Percentiles rank a stretch among this genome's conserved stretches.
Conservation (phyloP, 2,113 vertebrate genomes). For the Procavia capensis region DNA sequence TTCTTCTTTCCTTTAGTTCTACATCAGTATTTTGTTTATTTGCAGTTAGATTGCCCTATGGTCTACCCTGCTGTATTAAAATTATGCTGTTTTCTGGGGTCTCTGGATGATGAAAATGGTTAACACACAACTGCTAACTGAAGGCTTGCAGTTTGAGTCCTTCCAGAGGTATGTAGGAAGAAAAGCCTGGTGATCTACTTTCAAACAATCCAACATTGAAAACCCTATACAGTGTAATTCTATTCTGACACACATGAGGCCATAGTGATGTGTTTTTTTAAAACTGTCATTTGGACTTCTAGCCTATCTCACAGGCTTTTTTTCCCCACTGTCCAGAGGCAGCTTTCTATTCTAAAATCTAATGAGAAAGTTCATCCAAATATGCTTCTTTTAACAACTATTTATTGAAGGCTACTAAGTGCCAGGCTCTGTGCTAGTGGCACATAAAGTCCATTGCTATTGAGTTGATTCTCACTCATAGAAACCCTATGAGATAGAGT, state of each 20-base stretch:
- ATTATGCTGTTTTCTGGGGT: not conserved
- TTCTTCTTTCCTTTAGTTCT: not conserved
- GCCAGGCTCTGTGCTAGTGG: not conserved
- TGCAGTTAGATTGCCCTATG: not conserved
- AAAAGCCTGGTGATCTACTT: not conserved
- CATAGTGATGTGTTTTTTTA: not conserved
- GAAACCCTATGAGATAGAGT: too few species aligned
- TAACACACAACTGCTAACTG: not conserved
- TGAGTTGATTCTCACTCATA: too few species aligned
- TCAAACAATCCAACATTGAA: not conserved
- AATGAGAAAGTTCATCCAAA: not conserved
- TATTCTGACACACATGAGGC: not conserved
- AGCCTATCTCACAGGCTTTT: not conserved
- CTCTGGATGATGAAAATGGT: not conserved
- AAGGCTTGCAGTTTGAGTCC: not conserved
- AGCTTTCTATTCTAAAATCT: conserved; percentile 63
- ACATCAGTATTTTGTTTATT: not conserved
- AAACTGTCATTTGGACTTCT: not conserved
- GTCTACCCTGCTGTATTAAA: not conserved
- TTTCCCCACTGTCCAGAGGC: not conserved
- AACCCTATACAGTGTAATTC: not conserved
- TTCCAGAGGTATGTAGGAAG: not conserved
- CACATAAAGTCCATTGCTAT: not conserved
- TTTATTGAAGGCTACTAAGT: not conserved
- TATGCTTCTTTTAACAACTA: not conserved